phyloP scores from a whole-genome alignment of 2,888 invertebrate species.

The Mythimna ferrago region DNA sequence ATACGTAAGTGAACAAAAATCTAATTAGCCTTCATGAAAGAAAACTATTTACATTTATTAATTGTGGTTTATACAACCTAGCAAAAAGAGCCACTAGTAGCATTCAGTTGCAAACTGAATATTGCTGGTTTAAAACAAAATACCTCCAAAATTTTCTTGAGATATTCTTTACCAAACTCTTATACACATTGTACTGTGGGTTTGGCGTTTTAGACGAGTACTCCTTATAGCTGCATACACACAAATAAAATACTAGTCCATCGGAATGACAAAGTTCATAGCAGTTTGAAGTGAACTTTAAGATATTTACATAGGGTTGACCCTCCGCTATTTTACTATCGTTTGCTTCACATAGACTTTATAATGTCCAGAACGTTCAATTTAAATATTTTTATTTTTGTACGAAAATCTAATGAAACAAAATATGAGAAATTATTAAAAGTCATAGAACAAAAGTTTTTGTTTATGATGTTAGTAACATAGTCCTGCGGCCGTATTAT shows the following conservation, averaged over 20 bases:
- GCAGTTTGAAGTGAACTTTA: not conserved
- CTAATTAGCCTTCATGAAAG: not conserved
- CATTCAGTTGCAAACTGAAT: not conserved
- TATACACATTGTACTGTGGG: constrained; percentile 48
- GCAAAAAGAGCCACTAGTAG: constrained; percentile 10
- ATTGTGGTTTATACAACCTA: constrained; percentile 20
- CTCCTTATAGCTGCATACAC: constrained; percentile 51
- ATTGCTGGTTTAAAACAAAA: constrained; percentile 3
- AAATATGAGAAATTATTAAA: too few species aligned
- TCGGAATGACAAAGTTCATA: not conserved
- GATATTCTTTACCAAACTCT: constrained; percentile 16
- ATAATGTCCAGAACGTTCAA: too few species aligned
- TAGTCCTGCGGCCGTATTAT: too few species aligned
- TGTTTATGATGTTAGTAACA: too few species aligned
- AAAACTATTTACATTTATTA: not conserved
- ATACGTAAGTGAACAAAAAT: not conserved
- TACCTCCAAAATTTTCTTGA: constrained; percentile 54
- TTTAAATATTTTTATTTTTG: too few species aligned
- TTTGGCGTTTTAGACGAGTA: constrained; percentile 46
- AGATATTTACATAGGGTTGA: not conserved
- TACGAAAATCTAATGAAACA: too few species aligned
- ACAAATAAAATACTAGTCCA: constrained; percentile 10
- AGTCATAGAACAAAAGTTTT: too few species aligned
- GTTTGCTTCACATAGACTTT: too few species aligned
- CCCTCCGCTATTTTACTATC: too few species aligned